These are phyloP conservation scores for Muscidifurax raptorellus DNA, from an alignment of 1,140 invertebrate genomes.

Conservation along the genomic window DNA sequence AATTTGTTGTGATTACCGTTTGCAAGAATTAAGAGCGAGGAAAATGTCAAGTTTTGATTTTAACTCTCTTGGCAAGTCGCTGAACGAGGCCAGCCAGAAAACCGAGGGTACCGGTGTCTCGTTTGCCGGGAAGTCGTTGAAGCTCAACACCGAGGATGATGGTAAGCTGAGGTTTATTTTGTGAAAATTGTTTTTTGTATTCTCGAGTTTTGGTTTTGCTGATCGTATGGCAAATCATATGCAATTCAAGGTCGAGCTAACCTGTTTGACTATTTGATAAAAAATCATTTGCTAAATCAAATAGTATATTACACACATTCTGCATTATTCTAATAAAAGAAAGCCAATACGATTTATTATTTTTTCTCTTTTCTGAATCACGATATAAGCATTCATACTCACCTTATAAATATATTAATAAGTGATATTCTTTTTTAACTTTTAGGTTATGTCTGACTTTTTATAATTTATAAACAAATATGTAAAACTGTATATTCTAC, in stretches of 20 bases:
- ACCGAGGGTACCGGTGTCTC: conserved; percentile 73
- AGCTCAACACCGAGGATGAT: conserved; percentile 81
- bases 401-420: too few relatives aligned
- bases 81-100: conserved; percentile 61
- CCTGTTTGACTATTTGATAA: neutral
- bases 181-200: conserved; percentile 7
- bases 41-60: conserved; percentile 69
- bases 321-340: neutral
- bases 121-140: conserved; percentile 81
- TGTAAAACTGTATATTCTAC: too few relatives aligned
- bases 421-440: too few relatives aligned
- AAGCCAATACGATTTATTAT: too few relatives aligned
- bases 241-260: neutral
- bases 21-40: neutral
- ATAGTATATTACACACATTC: neutral
- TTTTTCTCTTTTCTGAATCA: too few relatives aligned
- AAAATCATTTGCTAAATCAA: too few relatives aligned
- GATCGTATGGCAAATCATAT: neutral
- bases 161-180: conserved; percentile 72
- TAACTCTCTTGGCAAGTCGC: conserved; percentile 60
- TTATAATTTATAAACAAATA: too few relatives aligned
- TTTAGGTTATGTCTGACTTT: too few relatives aligned
- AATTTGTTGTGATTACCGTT: neutral
- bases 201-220: neutral
- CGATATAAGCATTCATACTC: too few relatives aligned